These are phyloP conservation scores for Ellobium chinense DNA, from an alignment of 2,888 invertebrate genomes.

Conservation along the genomic window DNA sequence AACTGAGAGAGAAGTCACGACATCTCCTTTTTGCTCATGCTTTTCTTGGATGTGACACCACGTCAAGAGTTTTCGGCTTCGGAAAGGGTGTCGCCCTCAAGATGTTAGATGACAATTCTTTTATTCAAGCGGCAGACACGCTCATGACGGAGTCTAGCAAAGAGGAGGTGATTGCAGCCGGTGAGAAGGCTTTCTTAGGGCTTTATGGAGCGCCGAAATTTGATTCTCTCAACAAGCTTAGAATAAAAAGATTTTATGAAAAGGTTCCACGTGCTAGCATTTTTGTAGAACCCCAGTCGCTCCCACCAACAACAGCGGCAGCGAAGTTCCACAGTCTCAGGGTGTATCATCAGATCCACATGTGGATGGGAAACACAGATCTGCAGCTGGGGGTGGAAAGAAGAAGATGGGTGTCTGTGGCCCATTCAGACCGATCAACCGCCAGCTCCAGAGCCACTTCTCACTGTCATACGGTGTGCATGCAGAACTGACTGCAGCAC, in stretches of 20 bases:
- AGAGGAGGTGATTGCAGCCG: not conserved
- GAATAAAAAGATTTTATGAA: not conserved
- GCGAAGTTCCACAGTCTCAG: constrained; percentile 27
- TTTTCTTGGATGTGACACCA: constrained; percentile 30
- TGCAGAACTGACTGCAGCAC: constrained; percentile 24
- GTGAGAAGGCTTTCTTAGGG: constrained; percentile 7
- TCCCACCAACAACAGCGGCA: constrained; percentile 35
- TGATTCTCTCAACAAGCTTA: not conserved
- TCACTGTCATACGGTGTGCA: constrained; percentile 3
- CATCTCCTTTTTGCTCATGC: constrained; percentile 28
- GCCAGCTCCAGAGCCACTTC: constrained; percentile 19
- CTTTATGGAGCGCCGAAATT: not conserved
- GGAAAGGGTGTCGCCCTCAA: not conserved
- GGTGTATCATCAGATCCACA: constrained; percentile 5
- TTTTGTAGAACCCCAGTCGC: constrained; percentile 2
- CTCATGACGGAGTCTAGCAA: not conserved
- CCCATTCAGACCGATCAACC: not conserved
- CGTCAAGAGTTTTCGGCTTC: constrained; percentile 13
- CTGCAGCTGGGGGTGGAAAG: constrained; percentile 31
- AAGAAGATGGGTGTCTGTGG: not conserved
- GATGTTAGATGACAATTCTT: not conserved
- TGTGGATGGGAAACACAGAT: not conserved
- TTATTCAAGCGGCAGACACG: not conserved
- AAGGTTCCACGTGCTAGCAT: not conserved
- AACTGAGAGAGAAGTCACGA: not conserved